Conservation (phyloP, 2,113 vertebrate genomes). For the Rissa tridactyla region DNA sequence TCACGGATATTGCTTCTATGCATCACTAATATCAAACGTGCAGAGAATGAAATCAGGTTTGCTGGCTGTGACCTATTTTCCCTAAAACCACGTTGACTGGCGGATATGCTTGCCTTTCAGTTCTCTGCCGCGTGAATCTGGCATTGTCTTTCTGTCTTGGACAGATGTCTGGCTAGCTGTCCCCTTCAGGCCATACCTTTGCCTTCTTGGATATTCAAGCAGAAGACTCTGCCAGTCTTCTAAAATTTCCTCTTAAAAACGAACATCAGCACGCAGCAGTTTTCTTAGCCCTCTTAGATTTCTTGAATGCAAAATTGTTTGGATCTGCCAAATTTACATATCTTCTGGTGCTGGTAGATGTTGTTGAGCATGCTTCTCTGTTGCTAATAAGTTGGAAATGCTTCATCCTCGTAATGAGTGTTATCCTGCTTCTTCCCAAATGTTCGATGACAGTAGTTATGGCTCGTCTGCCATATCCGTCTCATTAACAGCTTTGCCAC, state of each 20-base stretch:
- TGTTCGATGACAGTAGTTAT: neutral
- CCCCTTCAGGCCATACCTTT: neutral
- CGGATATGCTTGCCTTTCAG: neutral
- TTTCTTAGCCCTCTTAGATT: neutral
- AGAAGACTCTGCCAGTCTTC: neutral
- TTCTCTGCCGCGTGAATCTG: neutral
- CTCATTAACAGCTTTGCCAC: neutral
- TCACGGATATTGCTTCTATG: neutral
- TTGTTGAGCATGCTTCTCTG: neutral
- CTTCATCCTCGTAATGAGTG: neutral
- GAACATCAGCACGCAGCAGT: neutral
- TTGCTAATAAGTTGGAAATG: conserved; percentile 35
- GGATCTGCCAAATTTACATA: conserved; percentile 31
- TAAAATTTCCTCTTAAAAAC: neutral
- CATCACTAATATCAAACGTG: neutral
- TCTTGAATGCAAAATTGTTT: conserved; percentile 35
- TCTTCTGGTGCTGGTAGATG: conserved; percentile 25
- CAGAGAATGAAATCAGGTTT: conserved; percentile 5
- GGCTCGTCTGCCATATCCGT: neutral
- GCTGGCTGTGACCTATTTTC: neutral
- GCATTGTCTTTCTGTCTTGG: neutral
- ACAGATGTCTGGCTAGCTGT: neutral
- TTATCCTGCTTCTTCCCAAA: conserved; percentile 2
- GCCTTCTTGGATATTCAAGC: neutral
- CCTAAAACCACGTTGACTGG: neutral